phyloP scores from a whole-genome alignment of 2,797 vertebrate genomes.

The Sebastes hopkinsi region DNA sequence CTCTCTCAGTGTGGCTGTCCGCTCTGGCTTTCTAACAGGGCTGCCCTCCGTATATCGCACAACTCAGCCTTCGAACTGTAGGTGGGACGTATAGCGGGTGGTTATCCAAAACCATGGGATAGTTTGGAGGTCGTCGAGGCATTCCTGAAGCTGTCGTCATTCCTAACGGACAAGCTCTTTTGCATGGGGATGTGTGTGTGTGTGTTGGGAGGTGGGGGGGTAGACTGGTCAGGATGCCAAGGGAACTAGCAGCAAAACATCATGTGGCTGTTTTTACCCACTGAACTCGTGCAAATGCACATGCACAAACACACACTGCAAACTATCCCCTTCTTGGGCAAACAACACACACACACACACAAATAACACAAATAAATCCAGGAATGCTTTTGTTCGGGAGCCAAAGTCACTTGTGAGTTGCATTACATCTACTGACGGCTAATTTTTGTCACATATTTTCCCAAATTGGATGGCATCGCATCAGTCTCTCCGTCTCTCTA shows the following conservation, averaged over 20 bases:
- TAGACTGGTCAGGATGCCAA: constrained; percentile 17
- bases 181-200: neutral
- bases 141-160: constrained; percentile 42
- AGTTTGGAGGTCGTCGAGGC: constrained; percentile 6
- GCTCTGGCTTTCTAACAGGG: neutral
- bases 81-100: neutral
- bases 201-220: neutral
- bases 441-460: constrained; percentile 49
- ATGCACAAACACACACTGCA: constrained; percentile 26
- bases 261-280: constrained; percentile 61
- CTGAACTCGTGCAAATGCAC: constrained; percentile 38
- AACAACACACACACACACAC: neutral
- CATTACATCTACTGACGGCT: constrained; percentile 28
- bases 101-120: constrained; percentile 14
- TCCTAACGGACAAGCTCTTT: constrained; percentile 25
- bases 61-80: neutral
- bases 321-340: constrained; percentile 17
- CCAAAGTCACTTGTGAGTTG: constrained; percentile 38
- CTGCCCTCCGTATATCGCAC: neutral
- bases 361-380: constrained; percentile 9
- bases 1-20: constrained; percentile 19
- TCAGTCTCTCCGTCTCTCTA: constrained; percentile 19
- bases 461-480: constrained; percentile 51
- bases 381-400: constrained; percentile 32
- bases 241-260: constrained; percentile 53